Evolutionary conservation across 2,113 vertebrate species (phyloP).

Genomic region (Mungos mungo): DNA sequence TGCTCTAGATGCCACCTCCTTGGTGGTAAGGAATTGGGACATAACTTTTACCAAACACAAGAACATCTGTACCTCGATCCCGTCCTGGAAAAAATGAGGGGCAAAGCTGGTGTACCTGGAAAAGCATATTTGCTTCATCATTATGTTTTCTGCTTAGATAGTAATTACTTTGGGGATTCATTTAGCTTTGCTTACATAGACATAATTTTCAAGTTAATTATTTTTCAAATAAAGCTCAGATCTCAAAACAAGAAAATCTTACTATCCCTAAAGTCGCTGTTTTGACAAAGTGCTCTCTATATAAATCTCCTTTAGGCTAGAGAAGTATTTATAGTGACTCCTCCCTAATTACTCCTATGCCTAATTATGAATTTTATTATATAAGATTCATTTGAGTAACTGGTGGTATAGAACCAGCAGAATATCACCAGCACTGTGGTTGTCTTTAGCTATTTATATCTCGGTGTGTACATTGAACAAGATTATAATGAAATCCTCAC

Average conservation of each 20-base stretch:
- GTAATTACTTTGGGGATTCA: background rate
- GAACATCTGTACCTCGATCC: background rate
- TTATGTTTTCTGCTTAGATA: background rate
- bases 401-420: background rate
- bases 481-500: background rate
- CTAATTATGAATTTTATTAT: slow-evolving; percentile 36
- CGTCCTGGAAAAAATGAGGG: background rate
- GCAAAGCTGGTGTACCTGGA: background rate
- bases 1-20: background rate
- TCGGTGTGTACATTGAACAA: slow-evolving; percentile 7
- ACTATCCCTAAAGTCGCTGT: background rate
- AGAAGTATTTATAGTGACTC: background rate
- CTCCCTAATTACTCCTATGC: slow-evolving; percentile 18
- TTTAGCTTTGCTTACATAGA: slow-evolving; percentile 31
- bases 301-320: background rate
- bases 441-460: slow-evolving; percentile 31
- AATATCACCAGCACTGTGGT: slow-evolving; percentile 21
- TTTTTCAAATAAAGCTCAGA: slow-evolving; percentile 36
- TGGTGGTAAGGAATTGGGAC: background rate
- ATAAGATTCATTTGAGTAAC: slow-evolving; percentile 28
- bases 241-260: background rate
- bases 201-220: slow-evolving; percentile 41
- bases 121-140: background rate
- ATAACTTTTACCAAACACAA: background rate
- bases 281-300: background rate